phyloP scores from a whole-genome alignment of 2,888 invertebrate genomes.

The Pegoplata infirma region DNA sequence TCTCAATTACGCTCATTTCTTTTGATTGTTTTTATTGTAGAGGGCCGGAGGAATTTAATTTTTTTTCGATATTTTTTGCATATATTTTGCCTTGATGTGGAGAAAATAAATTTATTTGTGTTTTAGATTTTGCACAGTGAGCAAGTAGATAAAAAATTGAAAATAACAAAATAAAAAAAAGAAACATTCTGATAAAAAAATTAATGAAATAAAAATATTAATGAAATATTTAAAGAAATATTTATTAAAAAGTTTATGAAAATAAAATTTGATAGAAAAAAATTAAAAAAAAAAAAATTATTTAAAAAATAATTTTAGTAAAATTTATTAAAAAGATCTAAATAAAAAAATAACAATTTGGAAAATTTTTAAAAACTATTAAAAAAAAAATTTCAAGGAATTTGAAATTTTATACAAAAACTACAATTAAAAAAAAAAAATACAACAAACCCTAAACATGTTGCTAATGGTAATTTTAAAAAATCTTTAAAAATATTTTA shows the following conservation, averaged over 20 bases:
- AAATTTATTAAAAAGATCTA: constrained; percentile 19
- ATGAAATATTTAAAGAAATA: not conserved
- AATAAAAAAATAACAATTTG: constrained; percentile 10
- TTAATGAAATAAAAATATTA: constrained; percentile 54
- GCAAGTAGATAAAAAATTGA: constrained; percentile 64
- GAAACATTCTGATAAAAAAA: constrained; percentile 34
- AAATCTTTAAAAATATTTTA: too few species aligned
- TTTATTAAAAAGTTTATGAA: not conserved
- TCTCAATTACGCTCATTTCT: constrained; percentile 8
- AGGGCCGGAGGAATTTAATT: constrained; percentile 15
- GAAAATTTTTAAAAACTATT: not conserved
- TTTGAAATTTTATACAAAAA: too few species aligned
- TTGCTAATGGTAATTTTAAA: too few species aligned
- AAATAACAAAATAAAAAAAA: constrained; percentile 28
- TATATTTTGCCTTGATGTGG: constrained; percentile 75
- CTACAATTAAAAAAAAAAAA: too few species aligned
- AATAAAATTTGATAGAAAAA: not conserved
- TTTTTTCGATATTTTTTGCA: constrained; percentile 74
- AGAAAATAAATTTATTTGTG: constrained; percentile 74
- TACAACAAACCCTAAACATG: too few species aligned
- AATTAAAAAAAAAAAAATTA: constrained; percentile 11
- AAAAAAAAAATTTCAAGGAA: too few species aligned
- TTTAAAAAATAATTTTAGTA: constrained; percentile 41
- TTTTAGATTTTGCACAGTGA: constrained; percentile 72
- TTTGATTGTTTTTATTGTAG: constrained; percentile 6